Base-by-base conservation (phyloP, 2,888 invertebrate species). In the Furcula furcula region DNA sequence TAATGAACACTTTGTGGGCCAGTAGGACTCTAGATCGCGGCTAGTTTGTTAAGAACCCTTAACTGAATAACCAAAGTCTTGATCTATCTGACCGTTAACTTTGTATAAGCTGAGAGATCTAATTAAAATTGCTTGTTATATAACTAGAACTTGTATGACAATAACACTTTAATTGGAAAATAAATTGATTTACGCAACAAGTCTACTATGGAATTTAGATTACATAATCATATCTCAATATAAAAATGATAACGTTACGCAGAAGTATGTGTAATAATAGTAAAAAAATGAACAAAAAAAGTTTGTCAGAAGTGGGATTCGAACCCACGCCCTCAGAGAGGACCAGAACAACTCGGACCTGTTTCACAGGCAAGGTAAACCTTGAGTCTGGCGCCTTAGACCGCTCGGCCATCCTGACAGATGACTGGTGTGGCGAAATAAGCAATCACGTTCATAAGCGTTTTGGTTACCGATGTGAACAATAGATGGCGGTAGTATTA, bases 331-430 rank as follows among this genome's bases (percentile, higher is more conserved):
- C 93, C 92, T 92, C 91, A 93, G 90, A 90, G 92, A 91, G 92
- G 94, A 94, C 94, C 94, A 87, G 86, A 87, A 87, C 75, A 80
- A 63, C 86, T 85, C 82, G 91, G 89, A 92, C 93, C 92, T 91
- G 92, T 91, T 90, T 90, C 1, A 93, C 93, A 68, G 78, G 80
- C 73, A 78, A 84, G 82, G 85, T 56, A 31, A 56, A 72, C 87
- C 87, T 88, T 86, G 87, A 87, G 87, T 87, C 87, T 87, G 87
- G 87, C 94, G 94, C 94, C 94, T 95, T 95, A 94, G 94, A 94
- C 94, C 94, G 93, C 94, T 94, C 93, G 93, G 93, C 93, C 93
- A 94, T 93, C 93, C 93, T 94, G 93, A 94, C 93, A 41, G 29
- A 10, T 68, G 39, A 0, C 0, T 0, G 0, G 0, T 0, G 0